Base-by-base conservation (phyloP, 1,140 invertebrate genomes). In the Drosophila prosaltans region DNA sequence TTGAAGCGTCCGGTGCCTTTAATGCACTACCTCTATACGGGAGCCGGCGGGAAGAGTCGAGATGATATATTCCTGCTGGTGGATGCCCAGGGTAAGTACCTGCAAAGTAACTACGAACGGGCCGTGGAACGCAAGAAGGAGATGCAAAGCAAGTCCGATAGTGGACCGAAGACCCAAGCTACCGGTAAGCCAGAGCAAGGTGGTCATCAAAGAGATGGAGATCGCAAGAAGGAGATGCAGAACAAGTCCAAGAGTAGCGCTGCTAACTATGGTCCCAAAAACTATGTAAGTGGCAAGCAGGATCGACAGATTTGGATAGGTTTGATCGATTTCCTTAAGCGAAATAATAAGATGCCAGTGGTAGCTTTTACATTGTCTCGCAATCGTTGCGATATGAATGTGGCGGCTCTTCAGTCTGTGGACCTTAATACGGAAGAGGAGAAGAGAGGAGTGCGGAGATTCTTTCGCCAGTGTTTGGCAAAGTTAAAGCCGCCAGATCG, bases 351-450 rank as follows among this genome's bases (percentile, higher is more conserved):
- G 84, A 93, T 99, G 55, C 98, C 99, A 0, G 97, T 98, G 0
- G 98, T 99, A 1, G 95, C 97, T 1, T 99, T 99, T 86, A 98
- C 97, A 7, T 95, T 99, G 69, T 99, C 98, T 0, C 94, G 98
- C 69, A 98, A 97, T 90, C 95, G 94, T 55, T 95, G 95, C 78
- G 97, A 98, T 89, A 93, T 94, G 64, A 98, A 97, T 91, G 96
- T 88, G 2, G 65, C 84, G 54, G 94, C 95, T 45, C 91, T 97
- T 7, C 94, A 94, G 72, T 95, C 94, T 60, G 93, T 97, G 1
- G 96, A 98, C 92, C 94, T 99, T 48, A 98, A 97, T 1, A 97
- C 95, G 0, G 94, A 94, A 1, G 94, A 93, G 57, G 98, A 99
- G 91, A 98, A 98, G 84, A 94, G 94, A 48, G 94, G 96, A 65